Evolutionary conservation across 2,888 invertebrate species (phyloP), one percentile per base, ranked within the genome.

Genomic region (Chrysolina oricalcia): DNA sequence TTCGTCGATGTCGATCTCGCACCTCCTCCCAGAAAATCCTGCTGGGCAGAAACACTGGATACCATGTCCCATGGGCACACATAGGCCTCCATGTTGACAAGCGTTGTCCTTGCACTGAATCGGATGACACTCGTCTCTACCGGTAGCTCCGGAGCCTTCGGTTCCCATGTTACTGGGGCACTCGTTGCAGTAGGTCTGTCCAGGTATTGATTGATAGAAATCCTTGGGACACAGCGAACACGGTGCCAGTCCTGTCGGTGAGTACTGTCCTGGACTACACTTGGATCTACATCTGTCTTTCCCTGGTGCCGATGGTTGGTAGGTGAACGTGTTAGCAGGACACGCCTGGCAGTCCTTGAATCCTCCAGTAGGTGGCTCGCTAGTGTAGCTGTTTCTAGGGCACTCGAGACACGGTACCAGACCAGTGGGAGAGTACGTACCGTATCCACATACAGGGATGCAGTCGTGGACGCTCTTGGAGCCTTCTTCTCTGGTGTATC

Each of bases 311-410:
- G 97, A 94, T 11, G 97, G 96, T 89, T 97, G 96, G 87, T 96
- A 97, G 0, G 97, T 97, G 85, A 93, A 97, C 0, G 95, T 96
- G 77, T 94, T 95, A 0, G 96, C 93, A 2, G 97, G 96, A 87
- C 98, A 98, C 15, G 96, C 94, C 88, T 96, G 95, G 84, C 98
- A 98, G 83, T 97, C 97, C 87, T 96, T 97, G 88, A 95, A 97
- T 27, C 97, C 97, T 71, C 95, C 96, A 0, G 94, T 92, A 13
- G 97, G 97, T 76, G 97, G 97, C 87, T 95, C 94, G 0, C 93
- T 93, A 0, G 96, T 96, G 88, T 94, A 98, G 78, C 97, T 97
- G 86, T 97, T 97, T 81, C 96, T 92, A 2, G 98, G 96, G 89
- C 98, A 98, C 87, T 98, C 97, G 75, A 97, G 90, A 86, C 98